Evolutionary conservation across 2,888 invertebrate genomes (phyloP).

Genomic region (Caenorhabditis afra): DNA sequence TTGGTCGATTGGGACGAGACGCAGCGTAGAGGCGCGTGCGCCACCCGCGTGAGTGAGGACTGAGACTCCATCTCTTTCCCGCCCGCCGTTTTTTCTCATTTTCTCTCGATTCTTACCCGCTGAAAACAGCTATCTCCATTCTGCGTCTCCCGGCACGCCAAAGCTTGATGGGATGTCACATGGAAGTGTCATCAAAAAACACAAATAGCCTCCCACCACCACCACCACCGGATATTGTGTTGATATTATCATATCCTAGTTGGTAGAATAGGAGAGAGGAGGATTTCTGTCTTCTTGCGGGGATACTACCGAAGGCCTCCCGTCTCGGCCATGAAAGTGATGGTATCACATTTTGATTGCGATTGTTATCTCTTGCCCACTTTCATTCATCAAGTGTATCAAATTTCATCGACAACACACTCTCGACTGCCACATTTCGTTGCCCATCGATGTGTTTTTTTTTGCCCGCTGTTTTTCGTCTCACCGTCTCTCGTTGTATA

Average conservation of each 20-base stretch:
- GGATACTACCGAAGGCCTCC: too few species aligned
- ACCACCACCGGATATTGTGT: constrained; percentile 4
- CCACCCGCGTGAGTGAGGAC: constrained; percentile 13
- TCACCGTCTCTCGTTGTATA: constrained; percentile 1
- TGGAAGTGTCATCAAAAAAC: constrained; percentile 46
- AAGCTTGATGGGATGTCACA: constrained; percentile 54
- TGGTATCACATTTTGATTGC: constrained; percentile 8
- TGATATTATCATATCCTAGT: too few species aligned
- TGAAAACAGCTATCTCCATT: constrained; percentile 32
- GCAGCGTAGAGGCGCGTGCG: constrained; percentile 36
- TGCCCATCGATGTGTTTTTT: constrained; percentile 15
- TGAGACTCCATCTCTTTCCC: background rate
- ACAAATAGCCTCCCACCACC: constrained; percentile 37
- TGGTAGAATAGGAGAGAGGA: too few species aligned
- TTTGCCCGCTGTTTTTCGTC: constrained; percentile 6
- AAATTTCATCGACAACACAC: constrained; percentile 37
- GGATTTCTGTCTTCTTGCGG: too few species aligned
- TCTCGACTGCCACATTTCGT: constrained; percentile 8
- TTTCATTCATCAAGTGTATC: constrained; percentile 24
- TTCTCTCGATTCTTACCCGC: constrained; percentile 6
- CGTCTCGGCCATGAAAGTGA: too few species aligned
- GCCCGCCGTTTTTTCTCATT: constrained; percentile 2
- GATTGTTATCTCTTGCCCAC: constrained; percentile 24
- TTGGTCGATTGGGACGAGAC: constrained; percentile 2
- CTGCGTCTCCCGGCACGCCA: constrained; percentile 15